phyloP scores from a whole-genome alignment of 2,113 vertebrate species.

The Anolis sagrei region DNA sequence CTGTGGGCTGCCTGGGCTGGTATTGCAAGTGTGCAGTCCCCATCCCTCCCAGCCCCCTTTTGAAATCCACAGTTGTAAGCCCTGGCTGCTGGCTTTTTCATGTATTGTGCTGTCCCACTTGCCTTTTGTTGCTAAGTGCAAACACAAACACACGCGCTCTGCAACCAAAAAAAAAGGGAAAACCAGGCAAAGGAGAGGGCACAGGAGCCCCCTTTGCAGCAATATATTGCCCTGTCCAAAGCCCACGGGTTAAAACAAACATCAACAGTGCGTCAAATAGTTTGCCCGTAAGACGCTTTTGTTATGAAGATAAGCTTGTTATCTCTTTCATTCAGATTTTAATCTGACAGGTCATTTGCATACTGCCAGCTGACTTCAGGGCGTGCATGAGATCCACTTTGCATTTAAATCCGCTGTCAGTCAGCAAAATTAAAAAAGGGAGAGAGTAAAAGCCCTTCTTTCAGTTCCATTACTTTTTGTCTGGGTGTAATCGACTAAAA shows the following conservation, averaged over 20 bases:
- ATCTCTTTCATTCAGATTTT: constrained; percentile 81
- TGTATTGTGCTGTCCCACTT: constrained; percentile 45
- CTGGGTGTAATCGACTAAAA: constrained; percentile 20
- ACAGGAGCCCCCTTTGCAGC: constrained; percentile 33
- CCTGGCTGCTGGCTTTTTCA: constrained; percentile 41
- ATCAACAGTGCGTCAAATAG: constrained; percentile 75
- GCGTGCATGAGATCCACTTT: constrained; percentile 73
- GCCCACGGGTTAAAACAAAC: constrained; percentile 80
- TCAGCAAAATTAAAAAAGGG: constrained; percentile 58
- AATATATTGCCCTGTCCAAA: constrained; percentile 71
- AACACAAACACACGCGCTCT: constrained; percentile 46
- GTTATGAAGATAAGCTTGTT: constrained; percentile 84
- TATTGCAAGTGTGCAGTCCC: constrained; percentile 17
- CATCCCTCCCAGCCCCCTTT: constrained; percentile 32
- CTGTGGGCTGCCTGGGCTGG: constrained; percentile 61
- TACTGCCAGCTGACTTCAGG: constrained; percentile 80
- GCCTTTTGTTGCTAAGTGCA: constrained; percentile 68
- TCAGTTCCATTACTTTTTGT: constrained; percentile 47
- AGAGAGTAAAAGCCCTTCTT: constrained; percentile 55
- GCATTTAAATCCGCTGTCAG: constrained; percentile 74
- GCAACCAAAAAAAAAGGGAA: constrained; percentile 17
- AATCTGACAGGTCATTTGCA: constrained; percentile 78
- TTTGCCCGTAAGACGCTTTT: constrained; percentile 78
- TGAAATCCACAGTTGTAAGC: constrained; percentile 59
- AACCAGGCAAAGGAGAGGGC: not conserved